A percentile compares a stretch with the other conserved stretches of the same genome.
These are phyloP conservation scores for Rutpela maculata DNA, from an alignment of 2,888 invertebrate species.

Conservation along the genomic window DNA sequence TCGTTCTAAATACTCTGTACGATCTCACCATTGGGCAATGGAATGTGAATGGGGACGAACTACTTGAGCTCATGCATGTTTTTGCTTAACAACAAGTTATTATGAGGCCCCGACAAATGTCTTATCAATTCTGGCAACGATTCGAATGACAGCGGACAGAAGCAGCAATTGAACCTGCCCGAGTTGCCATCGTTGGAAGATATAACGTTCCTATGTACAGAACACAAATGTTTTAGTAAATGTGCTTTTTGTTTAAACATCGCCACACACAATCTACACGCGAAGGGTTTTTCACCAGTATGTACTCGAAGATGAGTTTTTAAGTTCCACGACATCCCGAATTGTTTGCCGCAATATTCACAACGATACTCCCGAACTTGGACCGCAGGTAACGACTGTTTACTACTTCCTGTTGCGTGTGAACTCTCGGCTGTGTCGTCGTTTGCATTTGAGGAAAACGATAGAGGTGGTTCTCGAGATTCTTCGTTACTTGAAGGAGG, in stretches of 20 bases:
- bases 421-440: conserved; percentile 73
- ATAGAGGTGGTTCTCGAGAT: conserved; percentile 65
- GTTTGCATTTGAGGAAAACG: conserved; percentile 65
- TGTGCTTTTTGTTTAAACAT: conserved; percentile 96
- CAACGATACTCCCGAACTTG: conserved; percentile 91
- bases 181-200: conserved; percentile 87
- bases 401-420: conserved; percentile 70
- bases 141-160: conserved; percentile 90
- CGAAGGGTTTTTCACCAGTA: conserved; percentile 92
- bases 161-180: conserved; percentile 89
- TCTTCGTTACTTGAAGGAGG: conserved; percentile 68
- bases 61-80: conserved; percentile 81
- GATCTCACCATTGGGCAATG: conserved; percentile 62
- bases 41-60: conserved; percentile 58
- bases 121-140: conserved; percentile 90
- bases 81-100: conserved; percentile 90
- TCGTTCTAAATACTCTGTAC: conserved; percentile 65
- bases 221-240: conserved; percentile 90
- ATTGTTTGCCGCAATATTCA: conserved; percentile 93
- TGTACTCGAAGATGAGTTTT: conserved; percentile 92
- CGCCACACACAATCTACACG: conserved; percentile 90
- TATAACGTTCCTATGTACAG: conserved; percentile 91
- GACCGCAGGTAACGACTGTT: conserved; percentile 68
- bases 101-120: conserved; percentile 91
- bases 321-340: conserved; percentile 94